phyloP scores from a whole-genome alignment of 2,113 vertebrate species.

The Bambusicola thoracicus region DNA sequence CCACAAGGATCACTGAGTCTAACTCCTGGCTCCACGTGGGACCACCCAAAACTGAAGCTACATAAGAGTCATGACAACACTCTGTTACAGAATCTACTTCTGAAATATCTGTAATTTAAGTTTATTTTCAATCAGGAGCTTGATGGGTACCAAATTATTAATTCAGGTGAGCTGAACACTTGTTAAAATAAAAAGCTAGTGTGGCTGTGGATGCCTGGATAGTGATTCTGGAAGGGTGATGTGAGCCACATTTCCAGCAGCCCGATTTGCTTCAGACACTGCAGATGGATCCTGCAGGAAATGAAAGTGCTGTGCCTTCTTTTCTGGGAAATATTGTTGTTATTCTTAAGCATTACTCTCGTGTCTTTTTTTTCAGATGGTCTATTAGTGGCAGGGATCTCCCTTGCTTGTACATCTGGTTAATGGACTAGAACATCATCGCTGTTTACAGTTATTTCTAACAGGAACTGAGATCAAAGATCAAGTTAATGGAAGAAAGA shows the following conservation, averaged over 20 bases:
- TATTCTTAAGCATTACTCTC: not conserved
- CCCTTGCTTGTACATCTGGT: not conserved
- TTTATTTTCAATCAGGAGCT: not conserved
- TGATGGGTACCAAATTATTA: not conserved
- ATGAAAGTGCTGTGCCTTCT: not conserved
- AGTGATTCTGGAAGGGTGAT: not conserved
- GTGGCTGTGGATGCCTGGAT: not conserved
- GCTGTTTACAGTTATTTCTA: slow-evolving; percentile 42
- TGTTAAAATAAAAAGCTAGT: not conserved
- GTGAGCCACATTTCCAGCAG: not conserved
- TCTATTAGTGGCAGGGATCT: not conserved
- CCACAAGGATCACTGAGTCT: no score
- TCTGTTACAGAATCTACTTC: not conserved
- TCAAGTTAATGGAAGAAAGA: slow-evolving; percentile 49
- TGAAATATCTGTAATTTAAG: not conserved
- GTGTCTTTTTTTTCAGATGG: not conserved
- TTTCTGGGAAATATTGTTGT: not conserved
- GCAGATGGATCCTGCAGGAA: not conserved
- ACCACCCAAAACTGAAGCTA: rapidly evolving
- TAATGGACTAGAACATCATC: slow-evolving; percentile 27
- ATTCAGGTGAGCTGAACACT: not conserved
- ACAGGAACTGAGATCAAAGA: slow-evolving; percentile 51
- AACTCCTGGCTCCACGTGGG: no score
- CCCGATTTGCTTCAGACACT: not conserved
- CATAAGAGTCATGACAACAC: not conserved